These are phyloP conservation scores for Lethrus apterus DNA, from an alignment of 1,140 invertebrate genomes.

Conservation along the genomic window DNA sequence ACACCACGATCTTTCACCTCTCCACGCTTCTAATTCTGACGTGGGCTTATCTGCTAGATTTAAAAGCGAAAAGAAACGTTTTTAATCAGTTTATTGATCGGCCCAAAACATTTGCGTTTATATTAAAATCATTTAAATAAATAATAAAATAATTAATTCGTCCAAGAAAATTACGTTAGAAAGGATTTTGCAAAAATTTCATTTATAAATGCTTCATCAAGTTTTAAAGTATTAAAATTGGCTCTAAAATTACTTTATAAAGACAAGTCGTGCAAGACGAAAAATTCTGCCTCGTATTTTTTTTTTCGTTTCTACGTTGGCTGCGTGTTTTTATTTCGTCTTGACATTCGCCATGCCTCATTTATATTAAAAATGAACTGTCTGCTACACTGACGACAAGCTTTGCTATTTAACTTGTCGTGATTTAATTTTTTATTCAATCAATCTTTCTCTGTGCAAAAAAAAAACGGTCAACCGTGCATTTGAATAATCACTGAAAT, in stretches of 20 bases:
- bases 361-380: slow-evolving; percentile 21
- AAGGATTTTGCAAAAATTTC: too few species aligned
- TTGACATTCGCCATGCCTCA: slow-evolving; percentile 15
- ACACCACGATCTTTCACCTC: slow-evolving; percentile 29
- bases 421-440: slow-evolving; percentile 14
- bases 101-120: too few species aligned
- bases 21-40: slow-evolving; percentile 7
- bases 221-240: too few species aligned
- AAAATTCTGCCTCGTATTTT: too few species aligned
- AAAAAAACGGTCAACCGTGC: slow-evolving; percentile 6
- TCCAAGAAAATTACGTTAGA: too few species aligned
- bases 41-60: slow-evolving; percentile 12
- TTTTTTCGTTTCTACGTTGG: too few species aligned
- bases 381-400: slow-evolving; percentile 16
- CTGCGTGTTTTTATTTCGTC: slow-evolving; percentile 13
- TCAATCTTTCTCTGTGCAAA: slow-evolving; percentile 10
- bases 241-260: too few species aligned
- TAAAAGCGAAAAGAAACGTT: slow-evolving; percentile 11
- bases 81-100: too few species aligned
- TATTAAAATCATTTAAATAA: too few species aligned
- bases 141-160: too few species aligned
- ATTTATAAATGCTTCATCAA: too few species aligned
- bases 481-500: slow-evolving; percentile 11
- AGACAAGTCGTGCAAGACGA: too few species aligned
- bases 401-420: slow-evolving; percentile 6